Evolutionary conservation across 92 coral and sea anemone genomes (phyloP), one percentile per base, ranked within the genome.

Genomic region (Meandrina meandrites): DNA sequence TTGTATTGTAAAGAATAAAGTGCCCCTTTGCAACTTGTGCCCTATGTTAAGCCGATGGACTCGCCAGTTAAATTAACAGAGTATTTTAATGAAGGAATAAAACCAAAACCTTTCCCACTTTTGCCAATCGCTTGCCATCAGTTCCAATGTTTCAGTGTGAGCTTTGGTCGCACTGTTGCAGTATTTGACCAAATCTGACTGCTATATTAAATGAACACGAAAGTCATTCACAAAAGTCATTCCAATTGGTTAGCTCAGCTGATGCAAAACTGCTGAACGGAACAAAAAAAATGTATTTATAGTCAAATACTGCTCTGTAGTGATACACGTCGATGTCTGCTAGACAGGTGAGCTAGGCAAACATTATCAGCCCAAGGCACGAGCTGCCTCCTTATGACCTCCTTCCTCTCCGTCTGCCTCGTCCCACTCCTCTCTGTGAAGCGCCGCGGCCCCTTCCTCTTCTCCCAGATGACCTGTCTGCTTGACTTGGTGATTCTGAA

Each of bases 401-500:
- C 51, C 16, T 35, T 8, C 87, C 78, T 72, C 79, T n/a, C 28
- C 72, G 31, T 54, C 87, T 77, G 10, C 80, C 58, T 73, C 79
- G 31, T 57, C 71, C 87, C 72, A 22, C 36, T 57, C 73, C 79
- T 83, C 79, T 54, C 37, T 34, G 71, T 36, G 79, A 57, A 73
- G 79, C 28, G 21, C 71, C 79, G 24, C 87, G 72, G 21, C 87
- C 80, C 73, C 87, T 74, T 53, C 73, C 79, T 83, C 87, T 83
- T 75, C 87, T 57, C 47, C 53, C 51, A 4, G 87, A 14, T 53
- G 80, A 51, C 14, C 18, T 32, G 22, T 68, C 21, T 13, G 27
- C 71, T 22, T n/a, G 69, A n/a, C 69, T 73, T 24, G 58, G 71
- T 35, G 34, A 32, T 37, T 83, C 87, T 83, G 71, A 34, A 72